Evolutionary conservation across 2,113 vertebrate species (phyloP).

Genomic region (Xiphias gladius): DNA sequence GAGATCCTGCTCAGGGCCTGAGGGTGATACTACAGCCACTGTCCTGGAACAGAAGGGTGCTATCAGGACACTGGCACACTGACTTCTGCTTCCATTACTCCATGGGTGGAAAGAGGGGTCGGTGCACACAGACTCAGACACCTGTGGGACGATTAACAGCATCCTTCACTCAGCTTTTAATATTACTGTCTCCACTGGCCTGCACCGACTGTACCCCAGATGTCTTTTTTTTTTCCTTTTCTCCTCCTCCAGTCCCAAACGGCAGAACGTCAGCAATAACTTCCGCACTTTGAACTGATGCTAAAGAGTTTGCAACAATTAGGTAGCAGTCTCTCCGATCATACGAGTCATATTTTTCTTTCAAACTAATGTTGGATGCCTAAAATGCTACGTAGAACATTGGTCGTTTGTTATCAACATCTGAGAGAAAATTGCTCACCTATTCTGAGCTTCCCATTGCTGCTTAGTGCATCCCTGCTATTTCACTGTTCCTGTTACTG

Average conservation of each 20-base stretch:
- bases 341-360: neutral
- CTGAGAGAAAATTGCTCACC: neutral
- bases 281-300: neutral
- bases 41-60: slow-evolving; percentile 47
- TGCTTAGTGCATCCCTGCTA: neutral
- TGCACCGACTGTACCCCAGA: neutral
- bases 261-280: neutral
- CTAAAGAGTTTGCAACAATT: neutral
- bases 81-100: slow-evolving; percentile 53
- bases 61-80: slow-evolving; percentile 34
- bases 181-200: slow-evolving; percentile 6
- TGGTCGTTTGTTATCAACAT: neutral
- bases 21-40: slow-evolving; percentile 28
- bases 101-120: slow-evolving; percentile 2
- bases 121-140: slow-evolving; percentile 12
- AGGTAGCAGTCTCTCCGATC: neutral
- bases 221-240: neutral
- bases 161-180: slow-evolving; percentile 23
- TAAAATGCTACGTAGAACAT: neutral
- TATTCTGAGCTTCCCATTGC: neutral
- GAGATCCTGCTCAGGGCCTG: slow-evolving; percentile 50
- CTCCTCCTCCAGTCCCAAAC: neutral
- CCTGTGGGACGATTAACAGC: slow-evolving; percentile 26
- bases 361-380: neutral
- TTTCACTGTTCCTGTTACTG: neutral